phyloP scores from a whole-genome alignment of 1,140 invertebrate species.

The Drosophila athabasca region DNA sequence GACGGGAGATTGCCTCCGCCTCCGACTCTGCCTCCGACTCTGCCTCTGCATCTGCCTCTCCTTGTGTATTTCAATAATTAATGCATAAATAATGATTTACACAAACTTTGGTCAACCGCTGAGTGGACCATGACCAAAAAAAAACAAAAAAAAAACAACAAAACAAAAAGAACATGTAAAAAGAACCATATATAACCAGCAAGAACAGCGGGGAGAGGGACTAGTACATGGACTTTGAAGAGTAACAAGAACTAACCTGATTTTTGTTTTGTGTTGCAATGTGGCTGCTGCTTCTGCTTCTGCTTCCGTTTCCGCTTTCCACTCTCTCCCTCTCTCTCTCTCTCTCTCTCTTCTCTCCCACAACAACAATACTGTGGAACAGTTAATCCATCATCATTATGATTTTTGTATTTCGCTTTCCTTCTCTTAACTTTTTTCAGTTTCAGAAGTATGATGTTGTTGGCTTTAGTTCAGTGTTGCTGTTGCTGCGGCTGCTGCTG shows the following conservation, averaged over 20 bases:
- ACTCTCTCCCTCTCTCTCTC: conserved; percentile 12
- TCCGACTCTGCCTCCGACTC: neutral
- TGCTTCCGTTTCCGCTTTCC: conserved; percentile 32
- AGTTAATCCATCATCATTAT: conserved; percentile 78
- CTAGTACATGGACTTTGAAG: neutral
- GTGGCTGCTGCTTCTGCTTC: conserved; percentile 36
- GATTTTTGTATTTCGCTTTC: conserved; percentile 53
- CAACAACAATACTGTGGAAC: conserved; percentile 47
- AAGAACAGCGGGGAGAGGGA: conserved; percentile 16
- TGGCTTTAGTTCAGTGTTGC: conserved; percentile 27
- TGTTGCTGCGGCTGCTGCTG: conserved; percentile 21
- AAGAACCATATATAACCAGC: conserved; percentile 18
- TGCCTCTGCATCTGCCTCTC: conserved; percentile 1
- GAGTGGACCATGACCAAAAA: conserved; percentile 22
- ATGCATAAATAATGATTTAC: conserved; percentile 72
- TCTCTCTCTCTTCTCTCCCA: conserved; percentile 12
- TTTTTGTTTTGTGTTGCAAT: conserved; percentile 44
- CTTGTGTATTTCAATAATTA: conserved; percentile 62
- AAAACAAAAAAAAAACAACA: conserved; percentile 9
- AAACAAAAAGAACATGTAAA: conserved; percentile 17
- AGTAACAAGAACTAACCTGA: conserved; percentile 52
- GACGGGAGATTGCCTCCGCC: conserved; percentile 19
- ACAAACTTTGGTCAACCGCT: conserved; percentile 42
- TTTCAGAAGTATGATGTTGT: conserved; percentile 19
- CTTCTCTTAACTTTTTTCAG: conserved; percentile 33